Conservation (phyloP, 1,140 invertebrate genomes). For the Bombyx mandarina region DNA sequence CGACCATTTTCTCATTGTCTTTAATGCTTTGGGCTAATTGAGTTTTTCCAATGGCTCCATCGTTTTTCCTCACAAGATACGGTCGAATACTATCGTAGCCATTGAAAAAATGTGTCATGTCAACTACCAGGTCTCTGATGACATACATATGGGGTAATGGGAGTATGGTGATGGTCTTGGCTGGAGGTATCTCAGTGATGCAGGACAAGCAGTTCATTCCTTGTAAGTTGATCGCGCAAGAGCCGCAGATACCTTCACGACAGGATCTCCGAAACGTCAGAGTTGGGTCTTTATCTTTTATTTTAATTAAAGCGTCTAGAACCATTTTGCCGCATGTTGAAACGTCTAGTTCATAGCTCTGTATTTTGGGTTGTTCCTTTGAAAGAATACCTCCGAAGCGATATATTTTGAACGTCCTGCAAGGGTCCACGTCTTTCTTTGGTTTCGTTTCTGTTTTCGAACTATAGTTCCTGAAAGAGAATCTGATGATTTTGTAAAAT, state of each 20-base stretch:
- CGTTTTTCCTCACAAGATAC: slow-evolving; percentile 83
- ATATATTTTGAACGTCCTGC: slow-evolving; percentile 48
- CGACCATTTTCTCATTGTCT: slow-evolving; percentile 82
- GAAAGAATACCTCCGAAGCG: slow-evolving; percentile 46
- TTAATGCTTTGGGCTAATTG: slow-evolving; percentile 78
- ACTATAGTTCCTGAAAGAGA: slow-evolving; percentile 1
- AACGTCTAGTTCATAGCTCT: slow-evolving; percentile 84
- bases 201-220: slow-evolving; percentile 90
- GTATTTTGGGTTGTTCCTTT: slow-evolving; percentile 78
- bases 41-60: slow-evolving; percentile 63
- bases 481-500: background rate
- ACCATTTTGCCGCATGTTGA: slow-evolving; percentile 86
- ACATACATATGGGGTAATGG: slow-evolving; percentile 95
- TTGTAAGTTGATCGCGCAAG: slow-evolving; percentile 91
- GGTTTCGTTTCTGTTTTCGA: slow-evolving; percentile 16
- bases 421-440: slow-evolving; percentile 73
- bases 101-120: slow-evolving; percentile 89
- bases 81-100: slow-evolving; percentile 91
- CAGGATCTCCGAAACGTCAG: slow-evolving; percentile 88
- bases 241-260: slow-evolving; percentile 92
- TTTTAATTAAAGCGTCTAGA: slow-evolving; percentile 87
- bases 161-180: slow-evolving; percentile 81
- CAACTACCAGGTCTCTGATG: slow-evolving; percentile 90
- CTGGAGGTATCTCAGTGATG: slow-evolving; percentile 68
- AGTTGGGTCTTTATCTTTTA: slow-evolving; percentile 90